A percentile compares a stretch with the other conserved stretches of the same genome.
Evolutionary conservation across 2,888 invertebrate species (phyloP).

Genomic region (Masnerella sp.): DNA sequence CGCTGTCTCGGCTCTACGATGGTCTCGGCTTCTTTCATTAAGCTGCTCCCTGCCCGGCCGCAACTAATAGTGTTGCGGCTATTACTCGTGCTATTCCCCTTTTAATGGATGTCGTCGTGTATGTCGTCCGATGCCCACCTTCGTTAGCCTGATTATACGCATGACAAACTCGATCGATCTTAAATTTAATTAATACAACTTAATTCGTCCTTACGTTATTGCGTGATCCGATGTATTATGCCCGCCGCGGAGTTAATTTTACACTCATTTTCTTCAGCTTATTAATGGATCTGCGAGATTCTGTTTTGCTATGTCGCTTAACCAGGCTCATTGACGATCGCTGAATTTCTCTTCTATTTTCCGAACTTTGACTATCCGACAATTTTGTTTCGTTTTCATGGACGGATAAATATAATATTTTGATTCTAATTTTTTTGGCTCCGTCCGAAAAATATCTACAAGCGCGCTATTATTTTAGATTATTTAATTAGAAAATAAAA

Average conservation of each 20-base stretch:
- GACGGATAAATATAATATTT: no score
- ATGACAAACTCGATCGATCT: constrained; percentile 58
- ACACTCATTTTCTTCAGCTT: constrained; percentile 47
- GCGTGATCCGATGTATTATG: constrained; percentile 33
- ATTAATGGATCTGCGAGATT: constrained; percentile 35
- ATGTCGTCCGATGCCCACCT: constrained; percentile 51
- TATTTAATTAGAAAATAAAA: no score
- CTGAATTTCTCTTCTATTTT: no score
- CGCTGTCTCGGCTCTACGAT: constrained; percentile 52
- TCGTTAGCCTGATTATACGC: constrained; percentile 59
- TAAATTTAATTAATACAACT: constrained; percentile 57
- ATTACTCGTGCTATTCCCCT: constrained; percentile 67
- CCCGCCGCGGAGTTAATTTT: constrained; percentile 27
- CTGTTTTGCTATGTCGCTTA: constrained; percentile 30
- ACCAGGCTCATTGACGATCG: constrained; percentile 36
- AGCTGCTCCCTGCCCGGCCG: constrained; percentile 58
- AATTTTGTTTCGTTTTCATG: no score
- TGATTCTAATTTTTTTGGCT: no score
- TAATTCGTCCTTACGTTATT: constrained; percentile 53
- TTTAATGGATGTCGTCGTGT: constrained; percentile 68
- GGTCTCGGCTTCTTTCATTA: constrained; percentile 60
- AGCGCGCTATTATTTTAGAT: no score
- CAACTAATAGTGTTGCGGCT: constrained; percentile 70
- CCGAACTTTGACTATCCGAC: no score
- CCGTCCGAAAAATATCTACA: no score